A percentile compares a stretch with the other conserved stretches of the same genome.
Evolutionary conservation across 2,888 invertebrate genomes (phyloP).

Genomic region (Drosophila histrio): DNA sequence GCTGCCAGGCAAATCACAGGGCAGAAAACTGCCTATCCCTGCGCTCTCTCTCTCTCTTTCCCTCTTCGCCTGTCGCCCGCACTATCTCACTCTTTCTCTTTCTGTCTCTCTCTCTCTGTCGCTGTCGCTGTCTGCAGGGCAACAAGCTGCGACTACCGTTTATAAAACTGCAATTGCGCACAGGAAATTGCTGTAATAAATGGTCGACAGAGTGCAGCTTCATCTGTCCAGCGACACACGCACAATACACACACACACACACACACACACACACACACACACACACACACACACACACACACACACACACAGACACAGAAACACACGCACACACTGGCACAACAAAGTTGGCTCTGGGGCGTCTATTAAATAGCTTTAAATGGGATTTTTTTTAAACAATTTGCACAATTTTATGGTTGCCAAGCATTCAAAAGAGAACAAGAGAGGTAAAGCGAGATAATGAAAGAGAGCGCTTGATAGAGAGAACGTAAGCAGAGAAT

Average conservation of each 20-base stretch:
- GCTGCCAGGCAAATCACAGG: slow-evolving; percentile 48
- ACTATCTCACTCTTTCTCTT: slow-evolving; percentile 4
- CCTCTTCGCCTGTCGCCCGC: not conserved
- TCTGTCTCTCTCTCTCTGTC: not conserved
- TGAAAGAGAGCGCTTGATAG: not conserved
- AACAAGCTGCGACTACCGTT: slow-evolving; percentile 69
- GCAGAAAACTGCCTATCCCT: not conserved
- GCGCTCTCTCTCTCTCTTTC: not conserved
- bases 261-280: not conserved
- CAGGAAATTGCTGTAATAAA: slow-evolving; percentile 79
- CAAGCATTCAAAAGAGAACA: slow-evolving; percentile 8
- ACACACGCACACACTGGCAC: slow-evolving; percentile 6
- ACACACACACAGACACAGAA: not conserved
- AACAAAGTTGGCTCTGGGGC: slow-evolving; percentile 34
- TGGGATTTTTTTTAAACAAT: slow-evolving; percentile 64
- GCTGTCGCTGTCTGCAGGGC: slow-evolving; percentile 30
- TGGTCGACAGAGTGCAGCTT: slow-evolving; percentile 50
- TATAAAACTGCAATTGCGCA: slow-evolving; percentile 72
- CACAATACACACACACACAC: slow-evolving; percentile 6
- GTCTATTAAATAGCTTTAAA: slow-evolving; percentile 61
- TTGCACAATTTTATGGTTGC: slow-evolving; percentile 59
- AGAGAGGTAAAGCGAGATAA: not conserved
- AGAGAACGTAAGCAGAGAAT: not conserved
- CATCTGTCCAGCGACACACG: slow-evolving; percentile 29
- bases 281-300: slow-evolving; percentile 1